Evolutionary conservation across 53 echinoderm and acorn worm genomes (phyloP), one percentile per base, ranked within the genome.

Genomic region (Temnopleurus reevesii): DNA sequence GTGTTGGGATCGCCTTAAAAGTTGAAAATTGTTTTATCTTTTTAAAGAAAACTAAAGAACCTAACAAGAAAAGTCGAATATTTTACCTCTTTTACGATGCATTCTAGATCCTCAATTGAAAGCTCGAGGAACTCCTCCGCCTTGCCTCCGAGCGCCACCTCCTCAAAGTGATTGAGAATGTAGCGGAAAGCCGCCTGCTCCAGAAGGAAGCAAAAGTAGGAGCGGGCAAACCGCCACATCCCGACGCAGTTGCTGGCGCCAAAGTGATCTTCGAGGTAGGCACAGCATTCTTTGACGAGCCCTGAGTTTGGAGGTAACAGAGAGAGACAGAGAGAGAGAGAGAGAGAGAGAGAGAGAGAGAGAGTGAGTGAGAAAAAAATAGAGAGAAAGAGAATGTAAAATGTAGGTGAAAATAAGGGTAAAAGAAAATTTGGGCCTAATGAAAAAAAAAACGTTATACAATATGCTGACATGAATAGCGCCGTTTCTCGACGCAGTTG

Each of bases 401-500:
- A 21, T 12, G 19, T 18, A n/a, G 43, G 34, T 33, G 61, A n/a
- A 57, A 59, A 3, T 6, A 49, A 21, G 59, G n/a, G 59, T n/a
- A 27, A 1, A 59, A 59, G 59, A 59, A 59, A 24, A 5, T n/a
- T n/a, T n/a, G n/a, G n/a, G n/a, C n/a, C n/a, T n/a, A n/a, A n/a
- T n/a, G n/a, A n/a, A n/a, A n/a, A n/a, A n/a, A n/a, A n/a, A n/a
- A n/a, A n/a, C n/a, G n/a, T n/a, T n/a, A n/a, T n/a, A n/a, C n/a
- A n/a, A n/a, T n/a, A n/a, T n/a, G n/a, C n/a, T n/a, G n/a, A n/a
- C n/a, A n/a, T n/a, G n/a, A n/a, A n/a, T n/a, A 99, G 28, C 96
- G 91, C 93, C 96, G 93, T 53, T 96, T 93, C 76, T 94, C 96
- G 91, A 99, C 91, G 77, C 94, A 93, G 90, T 96, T 99, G 28